Base-by-base conservation (phyloP, 2,113 vertebrate genomes). In the Myrmophylax atrothorax region DNA sequence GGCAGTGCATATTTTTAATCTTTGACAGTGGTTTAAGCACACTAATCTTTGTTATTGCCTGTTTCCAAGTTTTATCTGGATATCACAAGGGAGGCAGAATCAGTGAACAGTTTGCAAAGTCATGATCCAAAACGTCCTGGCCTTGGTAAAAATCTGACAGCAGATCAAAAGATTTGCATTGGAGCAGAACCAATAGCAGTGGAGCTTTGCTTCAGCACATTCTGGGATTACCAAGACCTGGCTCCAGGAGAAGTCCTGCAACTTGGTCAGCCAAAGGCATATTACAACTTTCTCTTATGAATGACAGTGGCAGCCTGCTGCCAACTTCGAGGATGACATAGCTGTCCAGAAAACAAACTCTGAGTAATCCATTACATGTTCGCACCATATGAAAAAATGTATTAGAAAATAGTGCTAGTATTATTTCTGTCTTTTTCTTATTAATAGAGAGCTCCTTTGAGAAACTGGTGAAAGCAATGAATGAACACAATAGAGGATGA, bases 351-450 rank as follows among this genome's bases (percentile, higher is more conserved):
- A 60, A 79, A 63, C 6, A 72, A 56, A 5, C 5, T 59, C 22
- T 22, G 49, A 2, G 5, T 19, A 64, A 52, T 19, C 10, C 14
- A 10, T 53, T 18, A 13, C 0, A 0, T 37, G 8, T 58, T 63
- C 84, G 19, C 28, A 67, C 14, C 11, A 58, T 14, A 29, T 18
- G 33, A 28, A 68, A 66, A 88, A 49, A 38, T 25, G 3, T 15
- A 38, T 26, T 42, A 37, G 22, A 59, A 88, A 29, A 7, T 12
- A 66, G 3, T 35, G 14, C 4, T 55, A 22, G 6, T 40, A 31
- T 33, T 70, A n/a, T 38, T 49, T 73, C 42, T 76, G 3, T 6
- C 7, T 85, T 26, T 52, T 74, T 81, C 37, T 84, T 82, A 25
- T 22, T 70, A 38, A 35, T 7, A 7, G 18, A 84, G 35, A 44